phyloP scores from a whole-genome alignment of 2,113 vertebrate species.

The Cyphotilapia sp. region DNA sequence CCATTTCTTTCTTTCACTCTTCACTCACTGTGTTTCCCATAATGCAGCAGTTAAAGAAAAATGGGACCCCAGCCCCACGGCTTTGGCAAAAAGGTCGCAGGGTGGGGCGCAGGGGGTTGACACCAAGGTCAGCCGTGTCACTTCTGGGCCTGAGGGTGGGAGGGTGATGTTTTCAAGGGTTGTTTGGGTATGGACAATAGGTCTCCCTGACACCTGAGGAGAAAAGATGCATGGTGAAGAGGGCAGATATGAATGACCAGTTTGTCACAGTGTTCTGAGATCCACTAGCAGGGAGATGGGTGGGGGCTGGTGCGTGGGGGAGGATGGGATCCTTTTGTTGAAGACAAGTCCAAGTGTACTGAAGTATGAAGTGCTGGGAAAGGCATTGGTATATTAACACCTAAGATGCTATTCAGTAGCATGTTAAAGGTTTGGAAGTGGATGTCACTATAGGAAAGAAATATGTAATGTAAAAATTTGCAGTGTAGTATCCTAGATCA shows the following conservation, averaged over 20 bases:
- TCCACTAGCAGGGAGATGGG: not conserved
- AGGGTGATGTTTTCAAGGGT: not conserved
- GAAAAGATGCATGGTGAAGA: slow-evolving; percentile 13
- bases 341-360: not conserved
- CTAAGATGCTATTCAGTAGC: not conserved
- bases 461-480: too few relatives aligned
- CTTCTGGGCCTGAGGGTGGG: slow-evolving; percentile 9
- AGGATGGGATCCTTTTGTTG: not conserved
- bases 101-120: slow-evolving; percentile 17
- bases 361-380: not conserved
- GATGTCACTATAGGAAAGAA: not conserved
- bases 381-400: not conserved
- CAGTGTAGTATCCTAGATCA: not conserved
- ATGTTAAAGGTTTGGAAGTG: not conserved
- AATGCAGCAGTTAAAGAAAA: slow-evolving; percentile 23
- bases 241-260: slow-evolving; percentile 1
- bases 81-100: not conserved
- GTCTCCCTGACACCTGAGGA: slow-evolving; percentile 24
- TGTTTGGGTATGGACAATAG: slow-evolving; percentile 24
- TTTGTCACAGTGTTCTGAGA: slow-evolving; percentile 23
- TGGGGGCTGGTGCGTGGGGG: not conserved
- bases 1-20: not conserved
- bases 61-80: not conserved
- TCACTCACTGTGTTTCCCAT: slow-evolving; percentile 34
- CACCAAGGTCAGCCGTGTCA: slow-evolving; percentile 54